A percentile compares a stretch with the other conserved stretches of the same genome.
These are phyloP conservation scores for Acipenser oxyrinchus DNA, from an alignment of 2,797 vertebrate genomes.

Conservation along the genomic window DNA sequence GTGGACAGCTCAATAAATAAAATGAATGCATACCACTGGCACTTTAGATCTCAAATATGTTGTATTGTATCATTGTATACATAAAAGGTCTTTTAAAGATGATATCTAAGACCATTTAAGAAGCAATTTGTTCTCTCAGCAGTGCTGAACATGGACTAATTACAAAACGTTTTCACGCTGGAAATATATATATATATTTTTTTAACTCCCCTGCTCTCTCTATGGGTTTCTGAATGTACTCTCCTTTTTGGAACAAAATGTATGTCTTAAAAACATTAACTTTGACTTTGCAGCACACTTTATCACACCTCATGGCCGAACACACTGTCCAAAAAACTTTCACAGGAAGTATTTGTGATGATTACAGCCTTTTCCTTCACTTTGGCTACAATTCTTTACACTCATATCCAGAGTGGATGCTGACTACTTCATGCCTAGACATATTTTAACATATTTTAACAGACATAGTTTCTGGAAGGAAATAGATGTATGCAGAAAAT, in stretches of 20 bases:
- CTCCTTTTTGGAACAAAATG: conserved; percentile 46
- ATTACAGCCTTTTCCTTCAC: conserved; percentile 30
- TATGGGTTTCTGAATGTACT: conserved; percentile 31
- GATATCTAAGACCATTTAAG: conserved; percentile 69
- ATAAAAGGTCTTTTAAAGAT: conserved; percentile 79
- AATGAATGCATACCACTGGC: conserved; percentile 73
- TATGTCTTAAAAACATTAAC: conserved; percentile 66
- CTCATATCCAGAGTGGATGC: neutral
- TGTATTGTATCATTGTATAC: conserved; percentile 56
- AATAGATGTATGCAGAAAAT: neutral
- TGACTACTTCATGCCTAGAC: neutral
- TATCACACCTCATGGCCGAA: conserved; percentile 55
- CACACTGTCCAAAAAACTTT: conserved; percentile 49
- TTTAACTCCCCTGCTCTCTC: conserved; percentile 51
- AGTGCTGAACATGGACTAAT: conserved; percentile 68
- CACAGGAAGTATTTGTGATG: conserved; percentile 54
- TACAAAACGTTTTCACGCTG: conserved; percentile 44
- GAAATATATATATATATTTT: conserved; percentile 9
- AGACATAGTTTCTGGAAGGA: neutral
- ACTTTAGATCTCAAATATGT: conserved; percentile 65
- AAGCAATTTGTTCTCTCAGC: conserved; percentile 65
- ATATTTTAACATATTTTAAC: neutral
- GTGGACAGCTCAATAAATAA: conserved; percentile 65
- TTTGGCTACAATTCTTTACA: neutral
- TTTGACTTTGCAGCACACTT: conserved; percentile 53